Percentiles rank a stretch among this genome's conserved stretches.
Conservation (phyloP, 2,113 vertebrate genomes). For the Garra rufa region DNA sequence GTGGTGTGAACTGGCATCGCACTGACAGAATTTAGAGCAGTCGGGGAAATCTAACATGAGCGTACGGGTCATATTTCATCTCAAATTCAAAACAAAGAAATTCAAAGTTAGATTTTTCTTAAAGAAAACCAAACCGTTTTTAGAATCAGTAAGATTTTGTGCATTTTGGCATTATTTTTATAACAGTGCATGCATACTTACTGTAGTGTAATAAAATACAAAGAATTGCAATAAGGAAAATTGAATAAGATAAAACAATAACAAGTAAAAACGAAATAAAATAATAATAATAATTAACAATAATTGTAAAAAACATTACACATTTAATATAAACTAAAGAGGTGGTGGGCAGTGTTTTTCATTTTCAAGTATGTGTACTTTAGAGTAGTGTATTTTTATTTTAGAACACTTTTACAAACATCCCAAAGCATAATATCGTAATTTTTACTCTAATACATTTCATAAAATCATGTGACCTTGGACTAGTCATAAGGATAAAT, state of each 20-base stretch:
- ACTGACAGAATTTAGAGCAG: slow-evolving; percentile 19
- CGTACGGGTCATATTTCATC: neutral
- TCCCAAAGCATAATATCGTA: neutral
- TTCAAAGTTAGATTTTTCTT: neutral
- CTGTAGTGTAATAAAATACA: neutral
- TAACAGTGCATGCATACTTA: neutral
- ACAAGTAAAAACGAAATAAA: neutral
- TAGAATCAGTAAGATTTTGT: neutral
- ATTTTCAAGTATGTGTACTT: too few relatives aligned
- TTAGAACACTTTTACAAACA: too few relatives aligned
- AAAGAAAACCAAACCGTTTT: neutral
- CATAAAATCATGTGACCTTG: too few relatives aligned
- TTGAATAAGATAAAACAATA: neutral
- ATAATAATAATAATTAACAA: too few relatives aligned
- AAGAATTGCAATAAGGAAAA: neutral
- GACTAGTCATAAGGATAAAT: too few relatives aligned
- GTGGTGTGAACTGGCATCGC: slow-evolving; percentile 36
- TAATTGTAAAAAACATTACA: neutral
- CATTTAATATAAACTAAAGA: neutral
- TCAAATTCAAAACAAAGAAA: neutral
- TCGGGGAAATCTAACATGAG: neutral
- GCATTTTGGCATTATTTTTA: neutral
- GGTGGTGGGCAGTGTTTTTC: neutral
- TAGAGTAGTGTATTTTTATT: too few relatives aligned
- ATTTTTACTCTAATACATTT: neutral